These are phyloP conservation scores for Trachelus tabidus DNA, from an alignment of 2,888 invertebrate genomes.

Conservation along the genomic window DNA sequence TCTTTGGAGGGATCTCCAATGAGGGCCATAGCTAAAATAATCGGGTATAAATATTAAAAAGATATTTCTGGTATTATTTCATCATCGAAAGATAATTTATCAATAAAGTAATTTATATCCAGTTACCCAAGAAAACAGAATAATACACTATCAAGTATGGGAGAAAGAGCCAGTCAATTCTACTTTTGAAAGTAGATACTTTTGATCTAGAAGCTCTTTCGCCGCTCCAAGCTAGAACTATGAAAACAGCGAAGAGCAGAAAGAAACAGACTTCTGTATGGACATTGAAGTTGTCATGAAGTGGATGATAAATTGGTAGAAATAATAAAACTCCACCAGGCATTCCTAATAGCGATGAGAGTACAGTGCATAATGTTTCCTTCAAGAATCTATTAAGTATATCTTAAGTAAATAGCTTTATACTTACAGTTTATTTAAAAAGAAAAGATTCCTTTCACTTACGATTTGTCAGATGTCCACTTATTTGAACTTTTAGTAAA, in stretches of 20 bases:
- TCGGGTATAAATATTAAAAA: background rate
- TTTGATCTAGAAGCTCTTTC: conserved; percentile 65
- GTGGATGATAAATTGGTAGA: conserved; percentile 79
- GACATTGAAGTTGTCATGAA: conserved; percentile 76
- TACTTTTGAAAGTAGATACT: conserved; percentile 8
- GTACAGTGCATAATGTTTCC: conserved; percentile 69
- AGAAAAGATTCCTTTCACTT: conserved; percentile 11
- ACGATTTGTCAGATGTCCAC: conserved; percentile 65
- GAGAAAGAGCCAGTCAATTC: conserved; percentile 18
- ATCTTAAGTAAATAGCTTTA: conserved; percentile 1
- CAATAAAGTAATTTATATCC: background rate
- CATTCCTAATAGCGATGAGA: conserved; percentile 76
- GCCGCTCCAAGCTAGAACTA: conserved; percentile 71
- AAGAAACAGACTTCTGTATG: conserved; percentile 81
- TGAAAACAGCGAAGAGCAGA: conserved; percentile 72
- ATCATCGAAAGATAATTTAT: background rate
- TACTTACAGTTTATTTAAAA: conserved; percentile 2
- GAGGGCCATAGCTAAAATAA: conserved; percentile 68
- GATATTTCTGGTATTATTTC: background rate
- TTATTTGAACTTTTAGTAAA: conserved; percentile 69
- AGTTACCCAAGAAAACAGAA: conserved; percentile 66
- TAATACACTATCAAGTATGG: conserved; percentile 73
- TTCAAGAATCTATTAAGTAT: conserved; percentile 65
- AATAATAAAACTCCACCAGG: conserved; percentile 80
- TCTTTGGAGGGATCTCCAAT: conserved; percentile 76